Conservation (phyloP, 2,797 vertebrate genomes). For the Dendrocincla fuliginosa region DNA sequence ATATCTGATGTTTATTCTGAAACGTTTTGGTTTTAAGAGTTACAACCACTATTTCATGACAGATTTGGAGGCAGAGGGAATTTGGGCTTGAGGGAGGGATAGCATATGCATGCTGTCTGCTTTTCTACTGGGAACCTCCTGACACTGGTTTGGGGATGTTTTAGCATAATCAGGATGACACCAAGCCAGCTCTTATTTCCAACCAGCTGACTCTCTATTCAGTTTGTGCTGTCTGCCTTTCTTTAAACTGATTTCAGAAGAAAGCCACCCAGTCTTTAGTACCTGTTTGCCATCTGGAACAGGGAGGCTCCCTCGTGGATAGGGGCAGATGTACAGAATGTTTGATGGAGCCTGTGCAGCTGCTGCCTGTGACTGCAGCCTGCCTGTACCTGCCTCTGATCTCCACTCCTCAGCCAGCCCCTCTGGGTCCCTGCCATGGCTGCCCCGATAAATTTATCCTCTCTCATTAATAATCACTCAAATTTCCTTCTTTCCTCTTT, state of each 20-base stretch:
- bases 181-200: background rate
- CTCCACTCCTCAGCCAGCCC: background rate
- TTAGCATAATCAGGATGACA: background rate
- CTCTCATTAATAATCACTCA: background rate
- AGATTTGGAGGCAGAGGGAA: background rate
- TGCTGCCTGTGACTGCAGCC: background rate
- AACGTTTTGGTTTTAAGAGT: background rate
- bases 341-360: background rate
- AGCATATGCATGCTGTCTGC: background rate
- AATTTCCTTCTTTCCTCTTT: background rate
- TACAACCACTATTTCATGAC: background rate
- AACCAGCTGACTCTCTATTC: background rate
- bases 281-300: slow-evolving; percentile 43
- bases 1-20: background rate
- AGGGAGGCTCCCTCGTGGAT: background rate
- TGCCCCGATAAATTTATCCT: background rate
- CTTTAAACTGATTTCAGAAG: background rate
- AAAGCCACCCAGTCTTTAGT: background rate
- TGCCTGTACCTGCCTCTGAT: background rate
- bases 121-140: background rate
- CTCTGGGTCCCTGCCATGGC: background rate
- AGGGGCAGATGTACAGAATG: background rate
- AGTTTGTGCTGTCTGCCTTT: background rate
- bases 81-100: background rate
- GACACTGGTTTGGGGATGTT: background rate